These are phyloP conservation scores for Crocodylus rhombifer DNA, from an alignment of 2,797 vertebrate genomes.

Conservation along the genomic window DNA sequence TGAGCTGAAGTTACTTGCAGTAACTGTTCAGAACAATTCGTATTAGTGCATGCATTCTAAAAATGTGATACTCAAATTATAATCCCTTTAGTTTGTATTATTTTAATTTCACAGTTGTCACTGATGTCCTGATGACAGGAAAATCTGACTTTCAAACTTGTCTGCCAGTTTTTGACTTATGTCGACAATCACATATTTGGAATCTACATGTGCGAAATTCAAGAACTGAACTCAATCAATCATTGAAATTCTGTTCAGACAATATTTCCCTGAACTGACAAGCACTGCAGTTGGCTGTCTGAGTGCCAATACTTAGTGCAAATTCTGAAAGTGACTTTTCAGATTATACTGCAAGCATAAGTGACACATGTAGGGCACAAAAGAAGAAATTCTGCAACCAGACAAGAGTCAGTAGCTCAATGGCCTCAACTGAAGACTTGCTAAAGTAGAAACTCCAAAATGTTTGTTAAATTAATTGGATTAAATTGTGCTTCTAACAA, in stretches of 20 bases:
- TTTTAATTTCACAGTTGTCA: background rate
- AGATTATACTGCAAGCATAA: background rate
- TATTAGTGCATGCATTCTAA: background rate
- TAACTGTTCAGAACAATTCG: background rate
- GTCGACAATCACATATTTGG: background rate
- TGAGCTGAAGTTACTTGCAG: background rate
- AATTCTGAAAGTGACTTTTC: background rate
- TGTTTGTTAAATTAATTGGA: background rate
- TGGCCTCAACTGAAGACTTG: background rate
- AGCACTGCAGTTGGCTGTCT: background rate
- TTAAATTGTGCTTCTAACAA: background rate
- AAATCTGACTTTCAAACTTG: background rate
- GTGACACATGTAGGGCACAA: background rate
- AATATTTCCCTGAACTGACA: background rate
- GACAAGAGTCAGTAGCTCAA: background rate
- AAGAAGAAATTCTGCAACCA: background rate
- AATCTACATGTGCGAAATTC: background rate
- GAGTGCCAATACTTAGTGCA: background rate
- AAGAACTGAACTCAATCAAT: background rate
- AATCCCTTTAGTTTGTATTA: background rate
- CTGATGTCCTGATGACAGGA: background rate
- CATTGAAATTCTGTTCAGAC: background rate
- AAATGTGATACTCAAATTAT: background rate
- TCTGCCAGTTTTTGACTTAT: background rate
- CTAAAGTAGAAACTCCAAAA: background rate